Evolutionary conservation across 1,140 invertebrate genomes (phyloP), one percentile per base, ranked within the genome.

Genomic region (Zaprionus gabonicus): DNA sequence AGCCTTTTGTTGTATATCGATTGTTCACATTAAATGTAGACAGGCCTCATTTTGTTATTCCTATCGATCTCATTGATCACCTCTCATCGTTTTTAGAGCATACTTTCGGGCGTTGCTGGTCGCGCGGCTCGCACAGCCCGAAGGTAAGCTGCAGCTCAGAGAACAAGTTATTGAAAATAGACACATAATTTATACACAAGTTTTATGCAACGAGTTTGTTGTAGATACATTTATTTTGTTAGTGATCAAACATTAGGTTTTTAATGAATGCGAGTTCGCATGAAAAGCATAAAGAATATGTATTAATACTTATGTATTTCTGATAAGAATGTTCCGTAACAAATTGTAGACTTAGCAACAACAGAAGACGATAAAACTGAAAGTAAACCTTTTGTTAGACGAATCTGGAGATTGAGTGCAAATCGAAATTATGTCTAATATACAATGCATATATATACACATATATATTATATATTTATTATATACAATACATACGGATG

Each of bases 271-370:
- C 34, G 31, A 46, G n/a, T 59, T 65, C 55, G 46, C 44, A 74
- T 17, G 51, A 46, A 71, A 66, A 59, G 15, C 46, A 51, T 51
- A 25, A 70, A 58, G 38, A 25, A 70, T 71, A 72, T 68, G 60
- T 63, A 78, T 69, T 56, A 71, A 75, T 71, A 51, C 46, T 51
- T 51, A 57, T 67, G 65, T 67, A 82, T 79, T 85, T 87, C 83
- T 76, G 58, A 87, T 87, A 88, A 88, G 85, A 90, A 90, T 90
- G 86, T 90, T 90, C 82, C 85, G 80, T 90, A 91, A 88, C 85
- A 82, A 91, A 82, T 71, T 80, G 85, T 88, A 88, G 85, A 88
- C 85, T 88, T 88, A 88, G 85, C 72, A 88, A 88, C 85, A 90
- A 88, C 71, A 84, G 53, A 88, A 88, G 85, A 88, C 85, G 85